phyloP scores from a whole-genome alignment of 2,888 invertebrate genomes.

The Julus scanicus region DNA sequence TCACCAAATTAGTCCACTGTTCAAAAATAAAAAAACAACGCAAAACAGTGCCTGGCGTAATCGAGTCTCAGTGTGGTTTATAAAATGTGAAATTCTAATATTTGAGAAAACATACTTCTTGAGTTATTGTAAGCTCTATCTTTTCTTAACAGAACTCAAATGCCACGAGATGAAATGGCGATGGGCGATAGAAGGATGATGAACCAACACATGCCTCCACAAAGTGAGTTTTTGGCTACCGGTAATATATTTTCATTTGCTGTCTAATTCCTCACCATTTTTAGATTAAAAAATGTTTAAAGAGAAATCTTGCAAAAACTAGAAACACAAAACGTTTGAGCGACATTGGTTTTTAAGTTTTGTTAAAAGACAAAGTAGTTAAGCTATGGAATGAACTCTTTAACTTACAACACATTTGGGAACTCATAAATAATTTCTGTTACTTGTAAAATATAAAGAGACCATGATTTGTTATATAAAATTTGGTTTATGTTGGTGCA shows the following conservation, averaged over 20 bases:
- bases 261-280: background rate
- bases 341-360: background rate
- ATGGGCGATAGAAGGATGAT: conserved; percentile 47
- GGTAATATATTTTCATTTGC: conserved; percentile 22
- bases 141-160: conserved; percentile 51
- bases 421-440: no score
- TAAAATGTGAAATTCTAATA: background rate
- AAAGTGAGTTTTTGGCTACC: conserved; percentile 51
- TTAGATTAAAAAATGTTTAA: background rate
- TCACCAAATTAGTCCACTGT: background rate
- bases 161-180: conserved; percentile 52
- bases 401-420: no score
- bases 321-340: background rate
- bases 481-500: no score
- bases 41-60: no score
- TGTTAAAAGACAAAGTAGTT: background rate
- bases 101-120: background rate
- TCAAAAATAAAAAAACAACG: background rate
- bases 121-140: background rate
- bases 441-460: no score
- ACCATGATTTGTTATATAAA: no score
- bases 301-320: background rate
- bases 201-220: conserved; percentile 52
- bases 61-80: no score
- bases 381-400: no score